A percentile compares a stretch with the other conserved stretches of the same genome.
phyloP scores from a whole-genome alignment of 2,888 invertebrate genomes.

The Cerceris rybyensis region DNA sequence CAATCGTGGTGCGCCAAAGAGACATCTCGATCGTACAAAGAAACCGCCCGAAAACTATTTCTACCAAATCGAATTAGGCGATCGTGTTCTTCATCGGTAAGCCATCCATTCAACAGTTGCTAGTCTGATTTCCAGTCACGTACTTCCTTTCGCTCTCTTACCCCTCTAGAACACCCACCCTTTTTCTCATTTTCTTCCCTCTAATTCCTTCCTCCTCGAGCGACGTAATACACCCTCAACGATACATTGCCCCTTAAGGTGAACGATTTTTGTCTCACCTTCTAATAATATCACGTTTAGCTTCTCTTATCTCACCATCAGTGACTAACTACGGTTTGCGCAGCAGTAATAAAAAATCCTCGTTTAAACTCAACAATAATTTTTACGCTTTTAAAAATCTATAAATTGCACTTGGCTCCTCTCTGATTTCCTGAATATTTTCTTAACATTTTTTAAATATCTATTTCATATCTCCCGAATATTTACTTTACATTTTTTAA shows the following conservation, averaged over 20 bases:
- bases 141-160: constrained; percentile 44
- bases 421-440: no score
- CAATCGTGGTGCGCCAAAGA: constrained; percentile 33
- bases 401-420: background rate
- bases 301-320: no score
- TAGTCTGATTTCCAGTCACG: constrained; percentile 72
- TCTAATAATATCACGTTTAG: no score
- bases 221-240: constrained; percentile 1
- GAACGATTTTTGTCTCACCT: no score
- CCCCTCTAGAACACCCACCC: constrained; percentile 10
- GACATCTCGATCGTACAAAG: constrained; percentile 36
- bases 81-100: constrained; percentile 73
- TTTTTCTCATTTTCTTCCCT: constrained; percentile 10
- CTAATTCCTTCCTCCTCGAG: constrained; percentile 8
- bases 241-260: background rate
- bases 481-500: no score
- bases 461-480: no score
- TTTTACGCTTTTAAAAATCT: no score
- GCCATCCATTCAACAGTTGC: constrained; percentile 75
- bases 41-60: constrained; percentile 68
- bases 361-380: no score
- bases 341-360: no score
- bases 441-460: no score
- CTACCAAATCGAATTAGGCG: constrained; percentile 74
- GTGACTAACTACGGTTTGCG: no score